Evolutionary conservation across 2,888 invertebrate species (phyloP).

Genomic region (Amaurobius ferox): DNA sequence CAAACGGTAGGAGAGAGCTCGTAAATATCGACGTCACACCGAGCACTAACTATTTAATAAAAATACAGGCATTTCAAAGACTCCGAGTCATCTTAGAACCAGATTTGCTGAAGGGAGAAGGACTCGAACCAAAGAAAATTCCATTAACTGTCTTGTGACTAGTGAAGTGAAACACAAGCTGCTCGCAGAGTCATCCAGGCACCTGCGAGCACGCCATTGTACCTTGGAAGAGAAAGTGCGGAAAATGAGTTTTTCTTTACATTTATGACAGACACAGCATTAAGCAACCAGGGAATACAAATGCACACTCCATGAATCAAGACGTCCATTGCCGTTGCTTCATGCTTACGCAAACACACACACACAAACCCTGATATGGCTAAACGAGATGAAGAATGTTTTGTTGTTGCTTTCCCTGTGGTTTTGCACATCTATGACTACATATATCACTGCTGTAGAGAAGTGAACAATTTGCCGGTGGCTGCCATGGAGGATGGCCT

Average conservation of each 20-base stretch:
- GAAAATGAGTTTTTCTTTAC: conserved; percentile 50
- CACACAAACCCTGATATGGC: conserved; percentile 68
- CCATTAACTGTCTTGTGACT: conserved; percentile 55
- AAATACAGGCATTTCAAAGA: conserved; percentile 50
- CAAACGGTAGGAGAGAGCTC: conserved; percentile 52
- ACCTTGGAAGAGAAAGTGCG: conserved; percentile 67
- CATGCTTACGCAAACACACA: conserved; percentile 9
- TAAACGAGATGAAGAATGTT: conserved; percentile 53
- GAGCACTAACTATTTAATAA: conserved; percentile 60
- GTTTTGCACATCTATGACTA: conserved; percentile 66
- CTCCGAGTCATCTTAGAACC: conserved; percentile 28
- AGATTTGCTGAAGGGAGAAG: conserved; percentile 10
- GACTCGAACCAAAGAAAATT: conserved; percentile 18
- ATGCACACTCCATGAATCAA: conserved; percentile 19
- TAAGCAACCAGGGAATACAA: conserved; percentile 65
- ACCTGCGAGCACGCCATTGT: conserved; percentile 32
- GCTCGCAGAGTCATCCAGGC: conserved; percentile 41
- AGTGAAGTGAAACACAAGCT: conserved; percentile 64
- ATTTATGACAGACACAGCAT: conserved; percentile 60
- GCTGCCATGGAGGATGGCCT: conserved; percentile 30
- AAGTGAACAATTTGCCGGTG: conserved; percentile 59
- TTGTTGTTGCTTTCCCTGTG: conserved; percentile 39
- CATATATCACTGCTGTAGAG: conserved; percentile 67
- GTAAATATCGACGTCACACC: conserved; percentile 43
- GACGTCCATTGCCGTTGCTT: conserved; percentile 8